Conservation (phyloP, 2,888 invertebrate genomes). For the Stenchaetothrips biformis region DNA sequence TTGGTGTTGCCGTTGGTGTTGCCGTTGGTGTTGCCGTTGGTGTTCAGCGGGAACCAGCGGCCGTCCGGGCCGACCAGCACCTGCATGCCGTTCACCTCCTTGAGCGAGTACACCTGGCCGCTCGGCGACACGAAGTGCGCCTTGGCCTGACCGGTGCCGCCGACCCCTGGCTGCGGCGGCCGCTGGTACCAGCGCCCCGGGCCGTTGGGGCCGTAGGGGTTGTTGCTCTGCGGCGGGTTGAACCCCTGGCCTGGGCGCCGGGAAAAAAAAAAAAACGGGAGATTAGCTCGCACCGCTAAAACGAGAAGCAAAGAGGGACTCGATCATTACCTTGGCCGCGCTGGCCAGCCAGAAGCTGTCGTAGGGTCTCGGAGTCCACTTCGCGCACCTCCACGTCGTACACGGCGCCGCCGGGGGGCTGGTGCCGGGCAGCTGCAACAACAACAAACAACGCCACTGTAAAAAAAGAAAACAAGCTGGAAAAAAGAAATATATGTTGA, state of each 20-base stretch:
- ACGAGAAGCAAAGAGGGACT: background rate
- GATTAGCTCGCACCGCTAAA: too few relatives aligned
- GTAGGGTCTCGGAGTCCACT: background rate
- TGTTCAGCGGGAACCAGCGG: background rate
- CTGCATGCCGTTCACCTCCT: background rate
- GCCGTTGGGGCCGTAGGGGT: background rate
- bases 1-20: background rate
- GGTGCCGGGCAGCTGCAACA: too few relatives aligned
- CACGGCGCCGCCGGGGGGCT: background rate
- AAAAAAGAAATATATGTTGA: too few relatives aligned
- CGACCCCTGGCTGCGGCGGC: background rate
- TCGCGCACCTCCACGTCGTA: background rate
- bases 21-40: background rate
- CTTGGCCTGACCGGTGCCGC: background rate
- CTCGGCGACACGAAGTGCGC: background rate
- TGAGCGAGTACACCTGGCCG: conserved; percentile 16
- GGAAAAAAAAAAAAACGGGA: too few relatives aligned
- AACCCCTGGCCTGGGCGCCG: background rate
- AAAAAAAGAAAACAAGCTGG: too few relatives aligned
- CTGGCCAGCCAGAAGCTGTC: background rate
- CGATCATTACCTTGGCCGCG: background rate
- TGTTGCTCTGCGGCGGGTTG: background rate
- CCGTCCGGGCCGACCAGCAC: conserved; percentile 13
- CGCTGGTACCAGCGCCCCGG: background rate
- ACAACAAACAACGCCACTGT: too few relatives aligned